Evolutionary conservation across 2,113 vertebrate species (phyloP), one percentile per base, ranked within the genome.

Genomic region (Rhinichthys klamathensis): DNA sequence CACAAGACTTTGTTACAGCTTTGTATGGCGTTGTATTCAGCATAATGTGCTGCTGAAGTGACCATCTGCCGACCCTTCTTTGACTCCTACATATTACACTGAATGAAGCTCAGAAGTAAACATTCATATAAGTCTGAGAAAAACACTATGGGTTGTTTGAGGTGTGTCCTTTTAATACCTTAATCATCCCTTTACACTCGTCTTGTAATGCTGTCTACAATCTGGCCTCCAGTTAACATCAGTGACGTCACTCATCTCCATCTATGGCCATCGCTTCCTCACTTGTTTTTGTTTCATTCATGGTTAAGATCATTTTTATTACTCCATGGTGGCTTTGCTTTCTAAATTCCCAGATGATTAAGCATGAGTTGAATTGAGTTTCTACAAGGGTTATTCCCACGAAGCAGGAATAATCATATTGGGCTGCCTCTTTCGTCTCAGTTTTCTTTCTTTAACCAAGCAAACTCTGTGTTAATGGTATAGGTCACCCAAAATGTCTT

Each of bases 151-250:
- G 74, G 44, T 77, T 56, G 27, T n/a, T 77, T 35, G 23, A 77
- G 74, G 74, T 77, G 74, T 77, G 49, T 79, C 76, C 32, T 79
- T 56, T 32, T 79, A 79, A 79, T 79, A 79, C 56, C 10, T 79
- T 79, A 60, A 79, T 79, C 27, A 79, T n/a, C 76, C 30, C 32
- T 79, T 79, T 60, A 41, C 1, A 1, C 56, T 79, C 6, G 18
- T 60, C 21, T 79, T 0, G 32, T 61, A 79, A 79, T 56, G 74
- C 27, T 77, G 54, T 79, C 76, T 60, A 38, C 54, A 79, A 8
- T 76, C 49, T 77, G 74, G 46, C 35, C 30, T 77, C 74, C 3
- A 41, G n/a, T 21, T 41, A 46, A 49, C 23, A 51, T 73, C n/a
- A 23, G 18, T 35, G 46, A 78, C 30, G 13, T 58, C 51, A 35